Conservation (phyloP, 2,888 invertebrate genomes). For the Pseudoips prasinana region DNA sequence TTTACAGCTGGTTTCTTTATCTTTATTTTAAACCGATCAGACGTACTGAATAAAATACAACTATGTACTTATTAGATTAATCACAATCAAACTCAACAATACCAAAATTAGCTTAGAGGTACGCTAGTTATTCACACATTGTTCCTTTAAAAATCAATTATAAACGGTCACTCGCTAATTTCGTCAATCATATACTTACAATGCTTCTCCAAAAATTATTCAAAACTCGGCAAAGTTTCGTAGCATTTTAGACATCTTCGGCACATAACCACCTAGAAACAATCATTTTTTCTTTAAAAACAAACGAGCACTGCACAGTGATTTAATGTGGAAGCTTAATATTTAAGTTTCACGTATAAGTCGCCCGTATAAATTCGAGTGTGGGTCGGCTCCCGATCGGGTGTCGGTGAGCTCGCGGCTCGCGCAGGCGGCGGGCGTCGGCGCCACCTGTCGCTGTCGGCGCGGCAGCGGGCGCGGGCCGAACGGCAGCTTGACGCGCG, state of each 20-base stretch:
- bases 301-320: slow-evolving; percentile 56
- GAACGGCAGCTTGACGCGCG: slow-evolving; percentile 39
- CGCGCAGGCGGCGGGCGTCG: slow-evolving; percentile 50
- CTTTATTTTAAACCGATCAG: no score
- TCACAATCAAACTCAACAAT: no score
- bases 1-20: no score
- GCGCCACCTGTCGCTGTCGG: slow-evolving; percentile 64
- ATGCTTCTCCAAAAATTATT: slow-evolving; percentile 35
- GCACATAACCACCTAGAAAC: slow-evolving; percentile 41
- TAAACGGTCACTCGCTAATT: no score
- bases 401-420: slow-evolving; percentile 54
- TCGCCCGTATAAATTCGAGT: slow-evolving; percentile 48
- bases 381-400: slow-evolving; percentile 33
- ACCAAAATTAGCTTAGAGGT: no score
- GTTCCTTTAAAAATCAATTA: neutral
- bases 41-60: no score
- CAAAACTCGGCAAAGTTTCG: slow-evolving; percentile 33
- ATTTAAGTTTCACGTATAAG: slow-evolving; percentile 61
- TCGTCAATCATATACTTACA: slow-evolving; percentile 46
- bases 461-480: slow-evolving; percentile 36
- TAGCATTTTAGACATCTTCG: slow-evolving; percentile 34
- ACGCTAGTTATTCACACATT: no score
- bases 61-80: no score
- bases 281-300: slow-evolving; percentile 39
- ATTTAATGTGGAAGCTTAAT: slow-evolving; percentile 48